phyloP scores from a whole-genome alignment of 2,888 invertebrate species.

The Chouioia cunea region DNA sequence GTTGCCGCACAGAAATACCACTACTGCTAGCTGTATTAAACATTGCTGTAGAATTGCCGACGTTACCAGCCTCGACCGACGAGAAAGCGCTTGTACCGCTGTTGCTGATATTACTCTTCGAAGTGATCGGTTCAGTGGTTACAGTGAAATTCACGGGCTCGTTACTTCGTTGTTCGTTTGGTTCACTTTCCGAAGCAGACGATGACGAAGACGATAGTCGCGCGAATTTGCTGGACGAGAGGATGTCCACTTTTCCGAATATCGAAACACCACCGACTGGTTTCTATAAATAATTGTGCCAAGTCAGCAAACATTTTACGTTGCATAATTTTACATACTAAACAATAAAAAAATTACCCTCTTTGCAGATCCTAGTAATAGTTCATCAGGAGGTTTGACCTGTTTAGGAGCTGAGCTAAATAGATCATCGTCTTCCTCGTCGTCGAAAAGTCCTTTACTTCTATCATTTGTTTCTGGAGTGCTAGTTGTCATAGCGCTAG shows the following conservation, averaged over 20 bases:
- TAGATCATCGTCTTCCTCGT: constrained; percentile 58
- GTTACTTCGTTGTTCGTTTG: background rate
- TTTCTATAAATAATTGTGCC: constrained; percentile 69
- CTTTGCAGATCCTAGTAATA: constrained; percentile 12
- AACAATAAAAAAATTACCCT: constrained; percentile 32
- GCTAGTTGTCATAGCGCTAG: constrained; percentile 55
- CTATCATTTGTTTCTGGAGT: constrained; percentile 56
- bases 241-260: constrained; percentile 68
- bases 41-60: background rate
- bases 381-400: constrained; percentile 41
- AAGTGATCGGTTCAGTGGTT: background rate
- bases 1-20: constrained; percentile 58
- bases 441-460: constrained; percentile 57
- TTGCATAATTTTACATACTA: background rate
- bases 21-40: constrained; percentile 51
- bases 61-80: constrained; percentile 22
- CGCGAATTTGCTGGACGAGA: constrained; percentile 53
- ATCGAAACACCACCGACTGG: constrained; percentile 74
- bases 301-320: too few relatives aligned
- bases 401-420: constrained; percentile 50
- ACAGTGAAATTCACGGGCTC: too few relatives aligned
- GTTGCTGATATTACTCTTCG: constrained; percentile 11
- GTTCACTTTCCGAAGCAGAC: background rate
- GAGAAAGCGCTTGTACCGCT: constrained; percentile 9
- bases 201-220: constrained; percentile 45